Evolutionary conservation across 2,113 vertebrate species (phyloP).

Genomic region (Tragelaphus buxtoni): DNA sequence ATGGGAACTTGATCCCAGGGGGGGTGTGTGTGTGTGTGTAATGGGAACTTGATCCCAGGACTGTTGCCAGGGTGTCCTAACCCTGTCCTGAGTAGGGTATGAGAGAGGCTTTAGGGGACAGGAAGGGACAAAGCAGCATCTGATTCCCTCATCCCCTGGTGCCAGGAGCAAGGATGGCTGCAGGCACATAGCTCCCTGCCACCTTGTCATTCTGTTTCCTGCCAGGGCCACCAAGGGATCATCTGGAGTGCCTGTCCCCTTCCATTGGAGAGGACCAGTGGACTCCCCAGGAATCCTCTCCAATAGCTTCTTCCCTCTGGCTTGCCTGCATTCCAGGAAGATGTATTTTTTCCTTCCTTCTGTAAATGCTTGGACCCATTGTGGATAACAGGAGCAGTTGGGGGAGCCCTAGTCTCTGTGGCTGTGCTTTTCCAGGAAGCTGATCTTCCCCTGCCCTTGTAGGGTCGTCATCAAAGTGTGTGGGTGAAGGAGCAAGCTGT

Average conservation of each 20-base stretch:
- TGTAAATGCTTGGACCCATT: not conserved
- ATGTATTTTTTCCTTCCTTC: not conserved
- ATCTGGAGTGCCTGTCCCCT: not conserved
- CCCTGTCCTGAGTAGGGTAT: not conserved
- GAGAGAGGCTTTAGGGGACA: not conserved
- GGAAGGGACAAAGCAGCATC: not conserved
- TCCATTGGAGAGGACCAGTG: not conserved
- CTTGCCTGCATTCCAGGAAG: not conserved
- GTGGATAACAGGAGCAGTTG: not conserved
- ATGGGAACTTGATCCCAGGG: no score
- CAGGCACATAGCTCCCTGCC: not conserved
- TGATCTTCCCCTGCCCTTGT: not conserved
- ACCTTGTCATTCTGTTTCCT: not conserved
- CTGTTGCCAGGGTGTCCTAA: not conserved
- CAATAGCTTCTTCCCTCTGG: not conserved
- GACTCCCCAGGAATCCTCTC: not conserved
- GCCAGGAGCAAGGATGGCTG: not conserved
- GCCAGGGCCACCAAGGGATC: not conserved
- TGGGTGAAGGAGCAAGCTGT: constrained; percentile 33
- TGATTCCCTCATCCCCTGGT: no score
- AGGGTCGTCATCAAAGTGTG: not conserved
- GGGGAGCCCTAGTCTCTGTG: not conserved
- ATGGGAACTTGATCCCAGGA: not conserved
- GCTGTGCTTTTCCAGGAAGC: not conserved
- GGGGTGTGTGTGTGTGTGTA: not conserved